A percentile compares a stretch with the other conserved stretches of the same genome.
Evolutionary conservation across 2,888 invertebrate genomes (phyloP).

Genomic region (Melanargia galathea): DNA sequence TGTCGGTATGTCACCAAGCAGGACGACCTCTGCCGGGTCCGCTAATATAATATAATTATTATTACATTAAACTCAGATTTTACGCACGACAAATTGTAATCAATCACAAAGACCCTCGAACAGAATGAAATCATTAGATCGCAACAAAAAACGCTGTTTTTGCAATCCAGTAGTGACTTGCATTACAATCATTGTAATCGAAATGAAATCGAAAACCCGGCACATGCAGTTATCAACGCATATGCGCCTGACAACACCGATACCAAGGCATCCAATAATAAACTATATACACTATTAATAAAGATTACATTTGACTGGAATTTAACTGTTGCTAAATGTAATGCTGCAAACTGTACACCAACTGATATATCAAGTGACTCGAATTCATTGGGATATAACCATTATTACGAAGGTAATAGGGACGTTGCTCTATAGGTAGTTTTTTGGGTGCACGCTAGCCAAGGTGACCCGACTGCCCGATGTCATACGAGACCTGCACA

Average conservation of each 20-base stretch:
- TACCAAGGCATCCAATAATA: conserved; percentile 2
- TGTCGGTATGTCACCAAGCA: no score
- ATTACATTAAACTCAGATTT: not conserved
- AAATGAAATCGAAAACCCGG: conserved; percentile 26
- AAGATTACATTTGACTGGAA: not conserved
- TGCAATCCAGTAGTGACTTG: conserved; percentile 29
- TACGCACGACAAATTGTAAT: conserved; percentile 12
- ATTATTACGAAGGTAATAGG: not conserved
- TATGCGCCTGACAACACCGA: not conserved
- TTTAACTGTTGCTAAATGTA: conserved; percentile 1
- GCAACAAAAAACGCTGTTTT: conserved; percentile 23
- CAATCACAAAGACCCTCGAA: conserved; percentile 18
- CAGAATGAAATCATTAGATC: conserved; percentile 27
- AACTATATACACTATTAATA: not conserved
- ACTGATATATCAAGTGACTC: not conserved
- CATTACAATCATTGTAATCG: conserved; percentile 30
- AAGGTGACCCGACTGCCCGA: conserved; percentile 34
- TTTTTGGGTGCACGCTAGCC: not conserved
- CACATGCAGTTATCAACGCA: conserved; percentile 4
- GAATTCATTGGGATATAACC: not conserved
- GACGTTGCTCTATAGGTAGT: not conserved
- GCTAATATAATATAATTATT: no score
- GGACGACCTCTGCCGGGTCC: no score
- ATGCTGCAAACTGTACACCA: conserved; percentile 3
- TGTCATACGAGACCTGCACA: conserved; percentile 19